Percentiles rank a stretch among this genome's conserved stretches.
phyloP scores from a whole-genome alignment of 2,797 vertebrate genomes.

The Cyprinodon diabolis region DNA sequence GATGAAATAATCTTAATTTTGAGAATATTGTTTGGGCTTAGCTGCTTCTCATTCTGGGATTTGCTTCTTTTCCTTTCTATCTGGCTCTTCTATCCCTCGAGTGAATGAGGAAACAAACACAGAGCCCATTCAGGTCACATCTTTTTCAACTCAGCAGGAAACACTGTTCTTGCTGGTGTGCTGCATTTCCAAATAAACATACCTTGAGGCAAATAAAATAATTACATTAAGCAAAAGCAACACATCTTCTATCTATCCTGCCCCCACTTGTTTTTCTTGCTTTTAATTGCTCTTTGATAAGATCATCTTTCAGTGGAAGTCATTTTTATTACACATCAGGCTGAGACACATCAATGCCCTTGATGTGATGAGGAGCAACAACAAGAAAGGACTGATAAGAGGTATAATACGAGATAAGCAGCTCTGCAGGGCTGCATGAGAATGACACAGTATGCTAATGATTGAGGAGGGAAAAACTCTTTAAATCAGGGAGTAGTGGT shows the following conservation, averaged over 20 bases:
- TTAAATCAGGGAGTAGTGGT: slow-evolving; percentile 26
- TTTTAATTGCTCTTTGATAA: slow-evolving; percentile 7
- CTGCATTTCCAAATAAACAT: slow-evolving; percentile 48
- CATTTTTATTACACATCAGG: slow-evolving; percentile 52
- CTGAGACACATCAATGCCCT: slow-evolving; percentile 58
- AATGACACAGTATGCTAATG: slow-evolving; percentile 36
- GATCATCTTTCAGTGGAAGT: slow-evolving; percentile 24
- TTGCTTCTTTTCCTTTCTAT: slow-evolving; percentile 14
- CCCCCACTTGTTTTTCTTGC: slow-evolving; percentile 45
- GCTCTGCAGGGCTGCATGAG: slow-evolving; percentile 48
- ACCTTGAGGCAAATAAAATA: slow-evolving; percentile 29
- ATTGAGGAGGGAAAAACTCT: slow-evolving; percentile 30
- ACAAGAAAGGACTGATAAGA: slow-evolving; percentile 54
- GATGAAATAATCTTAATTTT: slow-evolving; percentile 3
- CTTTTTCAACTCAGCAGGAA: slow-evolving; percentile 61
- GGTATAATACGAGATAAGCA: slow-evolving; percentile 60
- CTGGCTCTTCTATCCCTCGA: slow-evolving; percentile 28
- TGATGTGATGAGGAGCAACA: slow-evolving; percentile 60
- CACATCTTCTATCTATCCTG: slow-evolving; percentile 6
- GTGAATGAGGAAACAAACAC: slow-evolving; percentile 59
- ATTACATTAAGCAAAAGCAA: slow-evolving; percentile 21
- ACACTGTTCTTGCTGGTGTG: slow-evolving; percentile 38
- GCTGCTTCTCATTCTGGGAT: slow-evolving; percentile 46
- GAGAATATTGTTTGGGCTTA: slow-evolving; percentile 31
- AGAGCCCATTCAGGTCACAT: slow-evolving; percentile 69